Percentiles rank a stretch among this genome's conserved stretches.
These are phyloP conservation scores for Dasypus novemcinctus DNA, from an alignment of 2,113 vertebrate genomes.

Conservation along the genomic window DNA sequence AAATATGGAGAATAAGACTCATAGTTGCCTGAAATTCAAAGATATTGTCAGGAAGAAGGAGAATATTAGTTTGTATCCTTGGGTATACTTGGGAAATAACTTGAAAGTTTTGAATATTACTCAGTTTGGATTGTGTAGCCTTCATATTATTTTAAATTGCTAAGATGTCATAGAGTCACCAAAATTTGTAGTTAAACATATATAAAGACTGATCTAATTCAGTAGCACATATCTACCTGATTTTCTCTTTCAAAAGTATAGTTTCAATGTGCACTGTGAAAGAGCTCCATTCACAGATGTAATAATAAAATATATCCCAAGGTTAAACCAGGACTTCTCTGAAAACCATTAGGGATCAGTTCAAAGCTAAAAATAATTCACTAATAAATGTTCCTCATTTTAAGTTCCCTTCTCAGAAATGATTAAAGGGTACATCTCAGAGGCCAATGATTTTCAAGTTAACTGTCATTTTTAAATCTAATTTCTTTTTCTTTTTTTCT, in stretches of 20 bases:
- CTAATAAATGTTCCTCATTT: conserved; percentile 77
- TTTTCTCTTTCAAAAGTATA: conserved; percentile 76
- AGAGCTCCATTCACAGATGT: conserved; percentile 64
- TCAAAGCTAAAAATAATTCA: conserved; percentile 78
- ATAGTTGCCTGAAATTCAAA: conserved; percentile 27
- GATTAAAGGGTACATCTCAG: conserved; percentile 76
- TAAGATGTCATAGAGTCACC: background rate
- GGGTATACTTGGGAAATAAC: background rate
- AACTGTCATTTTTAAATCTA: conserved; percentile 67
- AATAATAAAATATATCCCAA: conserved; percentile 79
- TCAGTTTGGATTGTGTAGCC: background rate
- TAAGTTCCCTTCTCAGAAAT: conserved; percentile 75
- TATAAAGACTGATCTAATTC: conserved; percentile 59
- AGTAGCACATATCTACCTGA: conserved; percentile 65
- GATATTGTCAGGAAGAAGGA: conserved; percentile 13
- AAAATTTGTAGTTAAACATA: conserved; percentile 24
- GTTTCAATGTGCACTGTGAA: conserved; percentile 70
- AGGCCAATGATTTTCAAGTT: conserved; percentile 67
- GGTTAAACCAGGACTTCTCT: conserved; percentile 71
- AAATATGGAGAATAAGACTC: conserved; percentile 29
- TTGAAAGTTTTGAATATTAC: background rate
- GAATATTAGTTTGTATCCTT: background rate
- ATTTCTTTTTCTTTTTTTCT: background rate
- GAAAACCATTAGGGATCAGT: conserved; percentile 76
- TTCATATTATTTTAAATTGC: conserved; percentile 5